phyloP scores from a whole-genome alignment of 2,888 invertebrate species.

The Eupithecia centaureata region DNA sequence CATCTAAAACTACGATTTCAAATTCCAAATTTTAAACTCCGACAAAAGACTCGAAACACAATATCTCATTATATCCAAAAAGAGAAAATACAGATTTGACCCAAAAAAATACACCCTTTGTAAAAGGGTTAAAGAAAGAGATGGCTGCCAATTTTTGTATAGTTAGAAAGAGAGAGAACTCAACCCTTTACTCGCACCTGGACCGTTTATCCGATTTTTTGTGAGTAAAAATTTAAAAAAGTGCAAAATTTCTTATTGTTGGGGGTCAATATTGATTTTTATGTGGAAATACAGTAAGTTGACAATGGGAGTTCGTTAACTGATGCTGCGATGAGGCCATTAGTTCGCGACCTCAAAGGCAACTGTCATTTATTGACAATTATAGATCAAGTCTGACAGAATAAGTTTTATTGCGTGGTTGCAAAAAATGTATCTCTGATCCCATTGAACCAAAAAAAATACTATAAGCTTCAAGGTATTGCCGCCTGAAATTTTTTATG shows the following conservation, averaged over 20 bases:
- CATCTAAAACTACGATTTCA: constrained; percentile 25
- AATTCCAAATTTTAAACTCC: constrained; percentile 42
- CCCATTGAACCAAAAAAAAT: background rate
- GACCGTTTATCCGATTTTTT: constrained; percentile 64
- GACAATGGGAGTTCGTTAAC: constrained; percentile 78
- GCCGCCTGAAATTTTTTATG: background rate
- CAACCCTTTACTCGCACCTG: constrained; percentile 81
- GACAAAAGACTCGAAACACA: constrained; percentile 68
- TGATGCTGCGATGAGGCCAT: constrained; percentile 70
- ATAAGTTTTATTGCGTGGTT: constrained; percentile 8
- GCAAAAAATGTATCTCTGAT: background rate
- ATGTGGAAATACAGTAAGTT: constrained; percentile 57
- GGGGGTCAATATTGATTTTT: constrained; percentile 81
- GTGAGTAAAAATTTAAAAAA: constrained; percentile 74
- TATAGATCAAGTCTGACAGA: constrained; percentile 20
- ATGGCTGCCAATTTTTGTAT: constrained; percentile 42
- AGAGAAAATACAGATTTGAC: constrained; percentile 80
- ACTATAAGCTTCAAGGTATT: too few species aligned
- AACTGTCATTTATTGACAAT: constrained; percentile 47
- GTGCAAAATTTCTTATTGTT: constrained; percentile 78
- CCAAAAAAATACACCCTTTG: constrained; percentile 74
- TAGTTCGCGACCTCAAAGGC: constrained; percentile 60
- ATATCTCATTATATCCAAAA: constrained; percentile 79
- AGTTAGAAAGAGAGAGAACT: constrained; percentile 54
- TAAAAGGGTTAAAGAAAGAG: constrained; percentile 75